Evolutionary conservation across 2,888 invertebrate species (phyloP).

Genomic region (Epinotia nisella): DNA sequence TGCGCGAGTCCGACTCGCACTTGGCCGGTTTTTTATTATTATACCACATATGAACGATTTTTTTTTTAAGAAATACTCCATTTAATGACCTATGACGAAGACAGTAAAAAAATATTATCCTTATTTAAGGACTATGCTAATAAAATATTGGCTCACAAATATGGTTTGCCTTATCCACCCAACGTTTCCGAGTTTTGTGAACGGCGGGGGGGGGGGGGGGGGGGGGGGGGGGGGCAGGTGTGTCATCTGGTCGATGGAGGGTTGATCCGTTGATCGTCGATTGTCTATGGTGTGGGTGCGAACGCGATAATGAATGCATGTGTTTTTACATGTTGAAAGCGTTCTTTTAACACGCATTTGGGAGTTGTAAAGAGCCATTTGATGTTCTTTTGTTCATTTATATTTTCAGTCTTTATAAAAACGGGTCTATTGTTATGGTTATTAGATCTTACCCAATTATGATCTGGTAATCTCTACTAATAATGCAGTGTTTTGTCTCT

Average conservation of each 20-base stretch:
- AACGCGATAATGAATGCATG: conserved; percentile 26
- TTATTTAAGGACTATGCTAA: too few relatives aligned
- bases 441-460: too few relatives aligned
- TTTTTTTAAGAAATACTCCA: too few relatives aligned
- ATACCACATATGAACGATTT: too few relatives aligned
- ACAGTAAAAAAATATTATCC: too few relatives aligned
- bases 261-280: conserved; percentile 33
- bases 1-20: too few relatives aligned
- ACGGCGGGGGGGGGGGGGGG: conserved; percentile 27
- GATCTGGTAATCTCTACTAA: too few relatives aligned
- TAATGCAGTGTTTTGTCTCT: too few relatives aligned
- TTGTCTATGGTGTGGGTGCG: conserved; percentile 16
- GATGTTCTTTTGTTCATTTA: neutral
- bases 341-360: neutral
- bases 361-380: neutral
- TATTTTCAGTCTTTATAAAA: too few relatives aligned
- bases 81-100: too few relatives aligned
- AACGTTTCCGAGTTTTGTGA: neutral
- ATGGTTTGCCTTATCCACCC: conserved; percentile 3
- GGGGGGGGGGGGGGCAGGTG: conserved; percentile 38
- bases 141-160: neutral
- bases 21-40: too few relatives aligned
- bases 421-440: too few relatives aligned
- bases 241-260: conserved; percentile 25
- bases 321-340: conserved; percentile 15